Conservation (phyloP, 2,888 invertebrate species). For the Tiliacea aurago region DNA sequence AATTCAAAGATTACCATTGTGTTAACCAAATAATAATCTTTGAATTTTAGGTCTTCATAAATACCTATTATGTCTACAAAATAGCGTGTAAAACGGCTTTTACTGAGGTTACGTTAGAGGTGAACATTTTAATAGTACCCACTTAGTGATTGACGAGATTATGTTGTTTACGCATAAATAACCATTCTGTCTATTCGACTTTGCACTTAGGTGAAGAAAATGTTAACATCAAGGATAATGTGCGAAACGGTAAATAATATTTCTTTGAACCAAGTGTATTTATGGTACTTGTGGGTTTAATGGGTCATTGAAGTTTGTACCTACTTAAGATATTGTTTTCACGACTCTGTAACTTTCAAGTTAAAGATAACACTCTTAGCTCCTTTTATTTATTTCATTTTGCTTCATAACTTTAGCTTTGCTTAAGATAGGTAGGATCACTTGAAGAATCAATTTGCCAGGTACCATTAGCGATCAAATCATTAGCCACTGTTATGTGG, state of each 20-base stretch:
- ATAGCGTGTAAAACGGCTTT: conserved; percentile 25
- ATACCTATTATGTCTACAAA: conserved; percentile 16
- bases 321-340: conserved; percentile 8
- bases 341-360: conserved; percentile 13
- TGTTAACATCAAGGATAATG: conserved; percentile 54
- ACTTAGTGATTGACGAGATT: conserved; percentile 57
- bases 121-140: conserved; percentile 46
- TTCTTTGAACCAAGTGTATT: conserved; percentile 24
- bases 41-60: neutral
- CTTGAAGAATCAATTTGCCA: neutral
- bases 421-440: neutral
- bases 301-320: conserved; percentile 34
- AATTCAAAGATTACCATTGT: neutral
- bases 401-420: no score
- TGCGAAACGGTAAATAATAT: conserved; percentile 44
- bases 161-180: conserved; percentile 57
- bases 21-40: conserved; percentile 3
- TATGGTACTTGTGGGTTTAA: conserved; percentile 30
- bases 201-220: conserved; percentile 50
- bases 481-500: neutral
- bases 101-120: conserved; percentile 51
- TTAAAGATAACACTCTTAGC: neutral
- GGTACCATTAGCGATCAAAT: neutral
- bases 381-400: neutral
- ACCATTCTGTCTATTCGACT: conserved; percentile 43